Evolutionary conservation across 2,888 invertebrate genomes (phyloP), one percentile per base, ranked within the genome.

Genomic region (Lasioglossum malachurum): DNA sequence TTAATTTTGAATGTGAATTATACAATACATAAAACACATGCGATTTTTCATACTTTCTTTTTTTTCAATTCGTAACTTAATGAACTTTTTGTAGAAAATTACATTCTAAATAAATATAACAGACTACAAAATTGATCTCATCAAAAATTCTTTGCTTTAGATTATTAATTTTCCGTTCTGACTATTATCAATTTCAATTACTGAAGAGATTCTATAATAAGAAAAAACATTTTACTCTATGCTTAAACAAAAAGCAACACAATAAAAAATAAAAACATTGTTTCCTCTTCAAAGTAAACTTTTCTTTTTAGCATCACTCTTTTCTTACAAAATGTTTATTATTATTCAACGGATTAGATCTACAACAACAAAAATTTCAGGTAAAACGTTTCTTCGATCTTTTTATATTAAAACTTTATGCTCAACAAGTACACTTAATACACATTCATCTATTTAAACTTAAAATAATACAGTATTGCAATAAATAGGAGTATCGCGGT

Each of bases 381-480:
- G 31, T 27, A n/a, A 71, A 72, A 60, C n/a, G 14, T 64, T 44
- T n/a, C 67, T 64, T 84, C 10, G 44, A 64, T 80, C 60, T 71
- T 87, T 79, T 85, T 87, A 87, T 88, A 90, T 91, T 85, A 87
- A 87, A 91, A 83, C 67, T 77, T 88, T 82, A 86, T 84, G 83
- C 41, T 88, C 74, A 91, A 91, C 88, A 89, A 86, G 87, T 86
- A 90, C 83, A 84, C 44, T 79, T 87, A 74, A 71, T 89, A 88
- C 86, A 88, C 86, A 78, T 78, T 78, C 79, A 82, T 78, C 78
- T 84, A 53, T 60, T 84, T 64, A 57, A 75, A 76, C 76, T 64
- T 81, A 88, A 80, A 86, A 98, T 97, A 93, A 98, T 97, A 89
- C 97, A 96, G 75, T 44, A 60, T 75, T 75, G 78, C 41, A 98